These are phyloP conservation scores for Rhopalosiphum nymphaeae DNA, from an alignment of 2,888 invertebrate genomes.

Conservation along the genomic window DNA sequence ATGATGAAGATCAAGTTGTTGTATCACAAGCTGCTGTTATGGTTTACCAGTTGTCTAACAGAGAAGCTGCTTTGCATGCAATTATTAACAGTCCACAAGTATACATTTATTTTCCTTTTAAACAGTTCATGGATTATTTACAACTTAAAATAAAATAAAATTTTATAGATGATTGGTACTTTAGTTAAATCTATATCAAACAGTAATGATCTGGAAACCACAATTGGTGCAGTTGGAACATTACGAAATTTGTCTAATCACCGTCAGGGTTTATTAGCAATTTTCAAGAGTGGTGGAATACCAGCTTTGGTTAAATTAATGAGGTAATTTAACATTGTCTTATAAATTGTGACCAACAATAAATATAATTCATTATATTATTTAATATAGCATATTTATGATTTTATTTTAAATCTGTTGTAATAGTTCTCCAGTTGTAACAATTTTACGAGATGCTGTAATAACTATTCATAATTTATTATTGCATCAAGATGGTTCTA, in stretches of 20 bases:
- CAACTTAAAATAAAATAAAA: neutral
- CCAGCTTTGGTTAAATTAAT: conserved; percentile 96
- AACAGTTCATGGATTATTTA: neutral
- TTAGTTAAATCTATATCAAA: conserved; percentile 95
- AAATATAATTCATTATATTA: neutral
- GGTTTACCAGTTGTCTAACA: conserved; percentile 98
- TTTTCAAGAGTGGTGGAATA: conserved; percentile 98
- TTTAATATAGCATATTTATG: too few species aligned
- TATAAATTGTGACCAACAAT: neutral
- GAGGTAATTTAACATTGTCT: conserved; percentile 71
- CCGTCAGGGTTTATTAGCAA: conserved; percentile 94
- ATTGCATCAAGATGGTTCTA: conserved; percentile 97
- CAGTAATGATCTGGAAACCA: conserved; percentile 96
- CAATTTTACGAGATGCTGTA: conserved; percentile 98
- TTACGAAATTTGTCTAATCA: conserved; percentile 98
- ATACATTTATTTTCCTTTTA: neutral
- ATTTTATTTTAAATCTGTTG: neutral
- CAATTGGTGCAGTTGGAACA: conserved; percentile 96
- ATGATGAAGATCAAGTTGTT: conserved; percentile 96
- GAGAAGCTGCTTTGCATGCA: conserved; percentile 96
- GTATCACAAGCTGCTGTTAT: conserved; percentile 99
- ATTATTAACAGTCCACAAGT: conserved; percentile 93
- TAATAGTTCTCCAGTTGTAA: conserved; percentile 90
- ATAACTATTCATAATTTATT: conserved; percentile 98
- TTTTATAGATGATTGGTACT: conserved; percentile 85